A percentile compares a stretch with the other conserved stretches of the same genome.
Evolutionary conservation across 2,113 vertebrate species (phyloP).

Genomic region (Malurus elegans): DNA sequence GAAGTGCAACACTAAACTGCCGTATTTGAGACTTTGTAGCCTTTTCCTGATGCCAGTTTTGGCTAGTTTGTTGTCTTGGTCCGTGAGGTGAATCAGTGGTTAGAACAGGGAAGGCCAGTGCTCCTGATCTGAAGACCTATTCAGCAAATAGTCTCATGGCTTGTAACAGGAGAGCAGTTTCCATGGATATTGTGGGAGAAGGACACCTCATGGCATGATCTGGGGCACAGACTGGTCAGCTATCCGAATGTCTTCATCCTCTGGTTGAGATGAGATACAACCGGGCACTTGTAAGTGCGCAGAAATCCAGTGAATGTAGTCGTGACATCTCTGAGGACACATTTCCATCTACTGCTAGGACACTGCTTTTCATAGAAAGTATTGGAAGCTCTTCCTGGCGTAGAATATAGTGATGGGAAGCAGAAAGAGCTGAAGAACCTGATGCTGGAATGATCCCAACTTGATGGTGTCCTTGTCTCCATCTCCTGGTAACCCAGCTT

Average conservation of each 20-base stretch:
- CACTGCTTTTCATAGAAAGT: neutral
- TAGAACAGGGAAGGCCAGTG: neutral
- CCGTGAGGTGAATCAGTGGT: fast-evolving
- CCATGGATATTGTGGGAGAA: neutral
- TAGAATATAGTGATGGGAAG: neutral
- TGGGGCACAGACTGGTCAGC: neutral
- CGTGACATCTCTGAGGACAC: neutral
- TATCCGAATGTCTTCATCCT: neutral
- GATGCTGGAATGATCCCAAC: neutral
- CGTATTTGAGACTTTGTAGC: neutral
- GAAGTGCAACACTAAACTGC: neutral
- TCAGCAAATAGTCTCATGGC: neutral
- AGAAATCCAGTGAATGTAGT: neutral
- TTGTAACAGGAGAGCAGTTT: neutral
- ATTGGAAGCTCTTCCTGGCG: neutral
- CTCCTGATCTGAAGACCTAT: neutral
- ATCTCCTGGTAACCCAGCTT: neutral
- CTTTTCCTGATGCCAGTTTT: neutral
- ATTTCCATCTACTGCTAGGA: neutral
- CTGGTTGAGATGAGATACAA: neutral
- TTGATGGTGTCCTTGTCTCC: neutral
- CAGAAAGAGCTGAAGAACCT: neutral
- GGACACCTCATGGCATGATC: neutral
- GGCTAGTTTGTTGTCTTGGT: neutral
- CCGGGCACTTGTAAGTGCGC: neutral